Base-by-base conservation (phyloP, 2,113 vertebrate genomes). In the Poecile atricapillus region DNA sequence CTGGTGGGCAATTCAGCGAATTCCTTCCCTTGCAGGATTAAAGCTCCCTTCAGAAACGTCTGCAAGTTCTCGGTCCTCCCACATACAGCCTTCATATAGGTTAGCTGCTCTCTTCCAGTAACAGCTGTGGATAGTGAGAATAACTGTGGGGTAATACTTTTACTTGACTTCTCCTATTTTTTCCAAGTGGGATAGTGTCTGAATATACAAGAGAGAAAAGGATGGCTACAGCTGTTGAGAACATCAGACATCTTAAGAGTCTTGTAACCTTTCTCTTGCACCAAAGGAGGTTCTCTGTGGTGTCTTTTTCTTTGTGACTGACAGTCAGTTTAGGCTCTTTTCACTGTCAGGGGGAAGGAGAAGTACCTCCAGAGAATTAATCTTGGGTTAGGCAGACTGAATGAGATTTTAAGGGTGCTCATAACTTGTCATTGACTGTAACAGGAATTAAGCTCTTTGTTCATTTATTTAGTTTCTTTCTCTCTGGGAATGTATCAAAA, bases 101-200 rank as follows among this genome's bases (percentile, higher is more conserved):
- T 86, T 96, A 93, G 83, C 73, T 95, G 92, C 86, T 93, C 56
- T 89, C 73, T 86, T 95, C 63, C 85, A 87, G 90, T 52, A 84
- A 97, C 93, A 95, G 95, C 95, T 97, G 95, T 93, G 83, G 81
- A 96, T 96, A 69, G 92, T 91, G 95, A 75, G 86, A 95, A 90
- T 93, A 94, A 90, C 86, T 87, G 79, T 39, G 41, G 24, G 81
- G 92, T 69, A 78, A 73, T 81, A 69, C 77, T 65, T 92, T 94
- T 95, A 62, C 92, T 96, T 92, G 83, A 76, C 58, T 96, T 95
- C 89, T 68, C 47, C 69, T 94, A 9, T 33, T 87, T 94, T 91
- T 77, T 78, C 64, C n/a, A 56, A 89, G 53, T 28, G 41, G 58
- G 56, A 82, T 71, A 46, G 73, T 53, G 65, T 78, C 68, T 62